phyloP scores from a whole-genome alignment of 2,113 vertebrate species.

The sheep (Ovis aries) region DNA sequence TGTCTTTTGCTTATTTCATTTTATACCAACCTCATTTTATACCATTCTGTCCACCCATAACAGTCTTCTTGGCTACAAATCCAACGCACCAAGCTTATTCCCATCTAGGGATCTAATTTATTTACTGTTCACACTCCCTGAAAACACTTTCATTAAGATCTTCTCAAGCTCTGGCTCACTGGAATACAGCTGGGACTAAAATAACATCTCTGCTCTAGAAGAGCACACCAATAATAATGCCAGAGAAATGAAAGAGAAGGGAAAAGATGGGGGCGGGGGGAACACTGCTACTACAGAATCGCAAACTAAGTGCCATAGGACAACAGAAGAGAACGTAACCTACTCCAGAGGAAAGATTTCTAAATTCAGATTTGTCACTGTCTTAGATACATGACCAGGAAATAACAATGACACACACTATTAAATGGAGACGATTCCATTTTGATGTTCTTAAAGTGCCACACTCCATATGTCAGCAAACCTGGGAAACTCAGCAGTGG shows the following conservation, averaged over 20 bases:
- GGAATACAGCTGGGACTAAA: neutral
- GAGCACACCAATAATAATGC: neutral
- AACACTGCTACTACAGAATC: neutral
- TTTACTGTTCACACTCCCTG: neutral
- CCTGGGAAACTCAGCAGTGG: neutral
- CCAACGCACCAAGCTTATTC: neutral
- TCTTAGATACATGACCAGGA: neutral
- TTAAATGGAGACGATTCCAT: neutral
- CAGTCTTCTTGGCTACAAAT: neutral
- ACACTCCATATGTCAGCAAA: neutral
- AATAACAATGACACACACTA: neutral
- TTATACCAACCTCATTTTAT: neutral
- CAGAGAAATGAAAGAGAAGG: neutral
- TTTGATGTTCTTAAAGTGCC: neutral
- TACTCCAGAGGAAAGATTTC: neutral
- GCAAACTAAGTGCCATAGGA: neutral
- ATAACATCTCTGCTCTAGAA: neutral
- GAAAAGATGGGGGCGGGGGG: neutral
- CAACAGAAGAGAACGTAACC: neutral
- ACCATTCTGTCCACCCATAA: neutral
- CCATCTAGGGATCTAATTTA: neutral
- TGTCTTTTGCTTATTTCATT: neutral
- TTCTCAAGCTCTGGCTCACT: neutral
- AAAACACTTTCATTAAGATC: neutral
- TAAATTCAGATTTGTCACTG: neutral